Conservation (phyloP, 2,888 invertebrate genomes). For the Lysandra bellargus region DNA sequence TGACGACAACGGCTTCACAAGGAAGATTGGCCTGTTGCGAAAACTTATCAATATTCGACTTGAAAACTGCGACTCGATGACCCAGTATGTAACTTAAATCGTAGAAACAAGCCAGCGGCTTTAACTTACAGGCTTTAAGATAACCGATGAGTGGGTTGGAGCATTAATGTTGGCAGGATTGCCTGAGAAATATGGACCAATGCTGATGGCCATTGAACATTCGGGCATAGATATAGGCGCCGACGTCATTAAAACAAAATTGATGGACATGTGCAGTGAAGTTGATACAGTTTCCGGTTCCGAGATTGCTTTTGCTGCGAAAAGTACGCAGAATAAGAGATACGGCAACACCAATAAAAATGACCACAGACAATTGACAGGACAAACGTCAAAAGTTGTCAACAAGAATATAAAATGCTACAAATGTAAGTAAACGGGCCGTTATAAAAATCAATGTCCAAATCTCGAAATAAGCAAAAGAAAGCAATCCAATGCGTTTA, state of each 20-base stretch:
- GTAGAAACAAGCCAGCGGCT: slow-evolving; percentile 10
- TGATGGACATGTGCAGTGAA: slow-evolving; percentile 15
- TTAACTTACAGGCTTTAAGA: slow-evolving; percentile 1
- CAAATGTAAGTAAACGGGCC: slow-evolving; percentile 31
- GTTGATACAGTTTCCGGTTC: background rate
- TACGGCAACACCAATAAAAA: no score
- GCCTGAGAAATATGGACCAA: slow-evolving; percentile 4
- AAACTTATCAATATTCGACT: slow-evolving; percentile 21
- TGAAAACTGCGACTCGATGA: slow-evolving; percentile 18
- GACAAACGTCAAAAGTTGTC: slow-evolving; percentile 1
- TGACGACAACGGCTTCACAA: slow-evolving; percentile 14
- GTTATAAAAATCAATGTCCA: slow-evolving; percentile 33
- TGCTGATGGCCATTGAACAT: slow-evolving; percentile 26
- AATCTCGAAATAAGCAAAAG: background rate
- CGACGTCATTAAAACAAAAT: slow-evolving; percentile 13
- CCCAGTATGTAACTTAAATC: slow-evolving; percentile 11
- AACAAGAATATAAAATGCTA: slow-evolving; percentile 31
- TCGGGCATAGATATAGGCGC: background rate
- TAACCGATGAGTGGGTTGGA: slow-evolving; percentile 26
- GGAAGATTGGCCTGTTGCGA: slow-evolving; percentile 18
- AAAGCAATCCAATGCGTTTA: slow-evolving; percentile 16
- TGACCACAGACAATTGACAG: background rate
- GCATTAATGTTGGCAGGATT: slow-evolving; percentile 22
- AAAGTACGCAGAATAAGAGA: background rate
- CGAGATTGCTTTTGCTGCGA: slow-evolving; percentile 10